Percentiles rank a stretch among this genome's conserved stretches.
Evolutionary conservation across 1,140 invertebrate genomes (phyloP).

Genomic region (Spodoptera frugiperda): DNA sequence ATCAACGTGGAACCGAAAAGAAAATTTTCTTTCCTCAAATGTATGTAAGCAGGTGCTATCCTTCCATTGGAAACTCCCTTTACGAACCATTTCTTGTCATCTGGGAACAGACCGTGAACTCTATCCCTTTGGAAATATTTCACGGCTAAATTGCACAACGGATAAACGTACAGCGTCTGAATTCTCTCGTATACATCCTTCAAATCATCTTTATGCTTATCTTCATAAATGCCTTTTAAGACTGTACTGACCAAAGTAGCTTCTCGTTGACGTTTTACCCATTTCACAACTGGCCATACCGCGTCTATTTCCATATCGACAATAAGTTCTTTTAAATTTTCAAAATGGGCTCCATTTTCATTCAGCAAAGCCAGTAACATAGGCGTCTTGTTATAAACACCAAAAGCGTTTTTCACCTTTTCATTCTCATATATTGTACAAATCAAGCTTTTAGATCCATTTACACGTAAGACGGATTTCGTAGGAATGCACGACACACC

Average conservation of each 20-base stretch:
- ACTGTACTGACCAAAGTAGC: not conserved
- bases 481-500: slow-evolving; percentile 52
- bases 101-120: slow-evolving; percentile 17
- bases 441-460: not conserved
- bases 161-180: slow-evolving; percentile 2
- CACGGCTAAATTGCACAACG: slow-evolving; percentile 11
- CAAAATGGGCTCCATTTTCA: not conserved
- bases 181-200: slow-evolving; percentile 13
- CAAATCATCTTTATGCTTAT: not conserved
- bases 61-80: slow-evolving; percentile 46
- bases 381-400: slow-evolving; percentile 31
- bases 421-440: slow-evolving; percentile 48
- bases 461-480: slow-evolving; percentile 16
- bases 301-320: not conserved
- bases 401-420: slow-evolving; percentile 30
- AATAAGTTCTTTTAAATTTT: not conserved
- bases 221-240: not conserved
- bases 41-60: slow-evolving; percentile 55
- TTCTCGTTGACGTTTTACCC: slow-evolving; percentile 25
- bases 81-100: slow-evolving; percentile 50
- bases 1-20: slow-evolving; percentile 57
- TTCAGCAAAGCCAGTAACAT: slow-evolving; percentile 13
- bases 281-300: not conserved
- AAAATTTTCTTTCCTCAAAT: slow-evolving; percentile 48
- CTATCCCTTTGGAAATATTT: slow-evolving; percentile 30